These are phyloP conservation scores for Cichladusa arquata DNA, from an alignment of 2,113 vertebrate species.

Conservation along the genomic window DNA sequence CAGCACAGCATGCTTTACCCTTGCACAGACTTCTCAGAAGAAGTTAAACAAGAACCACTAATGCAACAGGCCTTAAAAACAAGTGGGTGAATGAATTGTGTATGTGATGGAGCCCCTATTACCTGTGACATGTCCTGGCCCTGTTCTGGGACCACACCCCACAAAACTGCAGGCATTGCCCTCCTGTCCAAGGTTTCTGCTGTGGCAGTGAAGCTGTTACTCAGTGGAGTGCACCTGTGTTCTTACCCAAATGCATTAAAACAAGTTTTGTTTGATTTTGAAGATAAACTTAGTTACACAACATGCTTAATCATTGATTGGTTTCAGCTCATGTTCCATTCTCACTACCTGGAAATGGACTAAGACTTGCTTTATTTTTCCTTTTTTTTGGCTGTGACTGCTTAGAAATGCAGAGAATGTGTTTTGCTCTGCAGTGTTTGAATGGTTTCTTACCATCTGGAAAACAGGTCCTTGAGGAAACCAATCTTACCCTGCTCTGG, in stretches of 20 bases:
- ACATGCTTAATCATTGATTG: background rate
- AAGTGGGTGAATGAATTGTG: background rate
- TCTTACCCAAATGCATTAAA: background rate
- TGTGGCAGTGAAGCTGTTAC: background rate
- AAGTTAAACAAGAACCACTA: background rate
- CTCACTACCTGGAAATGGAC: background rate
- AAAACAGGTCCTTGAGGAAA: background rate
- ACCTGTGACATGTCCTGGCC: background rate
- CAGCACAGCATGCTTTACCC: background rate
- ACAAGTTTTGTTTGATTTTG: background rate
- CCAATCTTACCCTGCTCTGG: background rate
- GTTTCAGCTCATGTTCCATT: background rate
- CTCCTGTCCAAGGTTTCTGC: background rate
- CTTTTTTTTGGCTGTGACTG: background rate
- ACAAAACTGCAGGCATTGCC: background rate
- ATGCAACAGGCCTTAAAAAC: background rate
- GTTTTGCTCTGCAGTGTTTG: background rate
- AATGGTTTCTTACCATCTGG: background rate
- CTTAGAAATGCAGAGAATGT: background rate
- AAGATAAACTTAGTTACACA: background rate
- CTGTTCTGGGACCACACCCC: background rate
- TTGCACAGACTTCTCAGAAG: background rate
- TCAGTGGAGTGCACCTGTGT: accelerated
- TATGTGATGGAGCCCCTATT: background rate
- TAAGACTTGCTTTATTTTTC: background rate